Base-by-base conservation (phyloP, 2,797 vertebrate genomes). In the Sebastes nivosus region DNA sequence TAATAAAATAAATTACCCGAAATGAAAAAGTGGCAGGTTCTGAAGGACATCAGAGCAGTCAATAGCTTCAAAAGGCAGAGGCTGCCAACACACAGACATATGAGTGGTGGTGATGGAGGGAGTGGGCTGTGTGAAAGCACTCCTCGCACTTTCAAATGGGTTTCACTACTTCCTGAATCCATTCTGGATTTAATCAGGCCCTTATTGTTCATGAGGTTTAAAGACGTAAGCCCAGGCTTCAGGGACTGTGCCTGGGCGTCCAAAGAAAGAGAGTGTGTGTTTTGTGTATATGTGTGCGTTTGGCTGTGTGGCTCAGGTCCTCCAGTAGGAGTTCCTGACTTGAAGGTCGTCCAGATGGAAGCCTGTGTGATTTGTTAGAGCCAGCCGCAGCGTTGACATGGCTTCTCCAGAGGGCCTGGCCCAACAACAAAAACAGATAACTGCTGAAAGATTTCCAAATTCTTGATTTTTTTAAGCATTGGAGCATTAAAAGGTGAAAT, bases 351-450 rank as follows among this genome's bases (percentile, higher is more conserved):
- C 81, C 89, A 92, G 92, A 80, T 85, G 87, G 87, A 70, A 80
- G 83, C 65, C 75, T 72, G 71, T 74, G 74, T 75, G 82, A 79
- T 82, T 84, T 85, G 79, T 83, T 75, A 65, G 65, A 55, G 29
- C 14, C 8, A 52, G 71, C 69, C 64, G 76, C 75, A 61, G 79
- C 82, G 83, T 73, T 86, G 78, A 64, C 77, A 79, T 29, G 67
- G 32, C 75, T 77, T 85, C 76, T 85, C 75, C 55, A 73, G 75
- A 72, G 71, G 42, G 60, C 79, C 74, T 79, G 75, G 60, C 59
- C 57, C 36, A 67, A 82, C 76, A 89, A 88, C 79, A 85, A 79
- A 83, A 90, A 85, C 79, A 87, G 75, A 89, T 72, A 76, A 74
- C 59, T 64, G 36, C 67, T 64, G 46, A 75, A 77, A 46, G 25